Base-by-base conservation (phyloP, 2,113 vertebrate genomes). In the Bubo bubo region DNA sequence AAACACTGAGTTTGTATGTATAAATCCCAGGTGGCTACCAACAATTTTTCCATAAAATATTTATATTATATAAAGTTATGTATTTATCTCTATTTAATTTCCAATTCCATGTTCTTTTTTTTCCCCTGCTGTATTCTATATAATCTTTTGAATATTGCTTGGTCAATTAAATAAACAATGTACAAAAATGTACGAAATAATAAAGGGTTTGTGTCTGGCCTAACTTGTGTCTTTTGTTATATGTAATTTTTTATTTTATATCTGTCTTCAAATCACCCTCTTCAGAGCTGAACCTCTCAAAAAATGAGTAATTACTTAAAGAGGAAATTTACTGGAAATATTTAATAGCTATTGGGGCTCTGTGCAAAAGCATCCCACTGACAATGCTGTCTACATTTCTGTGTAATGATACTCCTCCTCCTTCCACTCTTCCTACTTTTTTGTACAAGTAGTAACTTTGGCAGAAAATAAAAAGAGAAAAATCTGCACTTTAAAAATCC, bases 271-370 rank as follows among this genome's bases (percentile, higher is more conserved):
- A 88, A 63, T 91, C 19, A 23, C 41, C 77, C 16, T 71, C 15
- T 84, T 91, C 47, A 86, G 60, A 67, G 23, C 23, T 89, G 59
- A 93, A 81, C 4, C 37, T 93, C 56, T 95, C 73, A 84, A 80
- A 96, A 96, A 91, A 89, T 43, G 41, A 81, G 23, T 89, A 80
- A 91, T 89, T 68, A 67, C 79, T 82, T 89, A 89, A 52, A 84
- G 37, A 89, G 49, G 86, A 97, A 94, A 96, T 97, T 89, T 94
- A 87, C 83, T 91, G 84, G 95, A 96, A 96, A 96, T 93, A 96
- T 94, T 96, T 94, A 89, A 96, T 95, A 96, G 72, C 59, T 95
- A 47, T 5, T 77, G 26, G 83, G 15, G n/a, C 32, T 94, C 37
- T 71, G 32, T 74, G 66, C 18, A 67, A 83, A 92, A 63, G 68